Conservation (phyloP, 2,888 invertebrate genomes). For the Podotricha telesiphe region DNA sequence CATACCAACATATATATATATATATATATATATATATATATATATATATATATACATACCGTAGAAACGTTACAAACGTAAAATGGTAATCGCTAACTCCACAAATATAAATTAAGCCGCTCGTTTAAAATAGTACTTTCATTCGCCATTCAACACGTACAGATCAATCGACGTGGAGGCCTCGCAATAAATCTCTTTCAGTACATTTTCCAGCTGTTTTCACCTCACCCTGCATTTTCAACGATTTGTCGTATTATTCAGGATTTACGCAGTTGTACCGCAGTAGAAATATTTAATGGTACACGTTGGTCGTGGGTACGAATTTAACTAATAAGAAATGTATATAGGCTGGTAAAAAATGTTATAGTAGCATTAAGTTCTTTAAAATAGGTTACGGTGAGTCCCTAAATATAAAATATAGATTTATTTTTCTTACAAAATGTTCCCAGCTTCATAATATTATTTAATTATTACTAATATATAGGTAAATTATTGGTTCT, state of each 20-base stretch:
- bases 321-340: background rate
- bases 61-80: background rate
- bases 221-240: constrained; percentile 55
- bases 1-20: too few relatives aligned
- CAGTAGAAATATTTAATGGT: background rate
- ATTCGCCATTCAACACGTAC: constrained; percentile 50
- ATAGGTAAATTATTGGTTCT: too few relatives aligned
- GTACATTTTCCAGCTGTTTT: constrained; percentile 74
- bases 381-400: too few relatives aligned
- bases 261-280: background rate
- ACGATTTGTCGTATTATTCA: constrained; percentile 54
- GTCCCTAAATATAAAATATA: too few relatives aligned
- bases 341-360: too few relatives aligned
- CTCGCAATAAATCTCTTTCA: constrained; percentile 67
- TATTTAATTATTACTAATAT: too few relatives aligned
- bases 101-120: constrained; percentile 16
- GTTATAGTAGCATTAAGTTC: too few relatives aligned
- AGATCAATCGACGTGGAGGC: constrained; percentile 70
- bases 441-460: too few relatives aligned
- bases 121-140: constrained; percentile 47
- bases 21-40: too few relatives aligned
- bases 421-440: too few relatives aligned
- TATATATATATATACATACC: too few relatives aligned
- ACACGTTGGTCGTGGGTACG: background rate
- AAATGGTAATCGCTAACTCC: constrained; percentile 24